Evolutionary conservation across 2,113 vertebrate genomes (phyloP), one percentile per base, ranked within the genome.

Genomic region (Dissostichus mawsoni): DNA sequence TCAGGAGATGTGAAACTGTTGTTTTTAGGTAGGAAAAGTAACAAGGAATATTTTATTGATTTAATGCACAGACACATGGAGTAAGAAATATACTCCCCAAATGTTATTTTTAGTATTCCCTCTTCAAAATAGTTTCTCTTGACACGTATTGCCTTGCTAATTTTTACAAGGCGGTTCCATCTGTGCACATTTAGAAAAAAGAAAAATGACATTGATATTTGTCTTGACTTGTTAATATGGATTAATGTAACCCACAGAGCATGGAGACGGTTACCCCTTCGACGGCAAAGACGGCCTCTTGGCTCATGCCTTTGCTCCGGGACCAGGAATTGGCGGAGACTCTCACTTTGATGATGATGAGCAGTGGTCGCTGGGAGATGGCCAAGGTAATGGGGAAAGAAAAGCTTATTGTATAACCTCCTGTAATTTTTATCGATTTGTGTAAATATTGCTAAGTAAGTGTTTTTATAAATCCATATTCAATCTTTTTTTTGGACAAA

Each of bases 341-440:
- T 99, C 98, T 51, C 98, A 99, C 83, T 99, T 99, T 85, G 98
- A 99, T 47, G 98, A 99, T 36, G 98, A 99, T 83, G 98, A 99
- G 76, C 95, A 98, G 76, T 99, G 98, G 98, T 99, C 98, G 2
- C 93, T 99, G 68, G 98, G 98, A 84, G 98, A 99, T 17, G 98
- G 98, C 11, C 97, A 97, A 97, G 98, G 98, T 99, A 95, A 82
- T 10, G 36, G 0, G 14, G 17, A 72, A 81, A 16, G 3, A 55
- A 2, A 11, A 25, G 14, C 2, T 7, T 76, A n/a, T 56, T 61
- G 29, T 52, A 41, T 70, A 81, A 41, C 12, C 48, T 41, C 4
- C 11, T 11, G 2, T 14, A 65, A 20, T 10, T 20, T 55, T 47
- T 67, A 20, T 16, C 10, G 68, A 50, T 57, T 71, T 8, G 4